Conservation (phyloP, 2,888 invertebrate species). For the Eupithecia abbreviata region DNA sequence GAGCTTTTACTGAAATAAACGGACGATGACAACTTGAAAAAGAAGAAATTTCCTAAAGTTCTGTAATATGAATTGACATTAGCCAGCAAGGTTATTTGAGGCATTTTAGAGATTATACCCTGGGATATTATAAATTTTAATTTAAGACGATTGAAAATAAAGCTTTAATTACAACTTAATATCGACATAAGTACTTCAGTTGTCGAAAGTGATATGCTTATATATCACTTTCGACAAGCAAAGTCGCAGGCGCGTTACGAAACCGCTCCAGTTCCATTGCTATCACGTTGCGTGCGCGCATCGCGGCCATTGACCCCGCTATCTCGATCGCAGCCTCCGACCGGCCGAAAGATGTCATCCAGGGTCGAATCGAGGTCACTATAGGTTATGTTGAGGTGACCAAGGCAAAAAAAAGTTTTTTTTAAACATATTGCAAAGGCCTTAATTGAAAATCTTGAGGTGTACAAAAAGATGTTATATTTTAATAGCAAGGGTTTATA, state of each 20-base stretch:
- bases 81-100: background rate
- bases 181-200: background rate
- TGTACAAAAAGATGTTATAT: background rate
- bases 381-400: background rate
- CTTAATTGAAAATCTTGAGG: background rate
- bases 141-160: background rate
- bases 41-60: no score
- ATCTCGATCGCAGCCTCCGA: slow-evolving; percentile 83
- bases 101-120: background rate
- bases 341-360: slow-evolving; percentile 81
- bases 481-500: background rate
- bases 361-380: slow-evolving; percentile 60
- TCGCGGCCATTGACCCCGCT: slow-evolving; percentile 78
- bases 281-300: slow-evolving; percentile 19
- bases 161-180: background rate
- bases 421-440: background rate
- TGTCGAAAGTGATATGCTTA: background rate
- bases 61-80: background rate
- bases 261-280: slow-evolving; percentile 58
- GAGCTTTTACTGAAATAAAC: no score
- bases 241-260: slow-evolving; percentile 29
- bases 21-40: no score
- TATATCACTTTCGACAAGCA: slow-evolving; percentile 9
- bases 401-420: background rate
- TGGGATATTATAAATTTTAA: background rate